Evolutionary conservation across 1,140 invertebrate genomes (phyloP), one percentile per base, ranked within the genome.

Genomic region (Drosophila obscura): DNA sequence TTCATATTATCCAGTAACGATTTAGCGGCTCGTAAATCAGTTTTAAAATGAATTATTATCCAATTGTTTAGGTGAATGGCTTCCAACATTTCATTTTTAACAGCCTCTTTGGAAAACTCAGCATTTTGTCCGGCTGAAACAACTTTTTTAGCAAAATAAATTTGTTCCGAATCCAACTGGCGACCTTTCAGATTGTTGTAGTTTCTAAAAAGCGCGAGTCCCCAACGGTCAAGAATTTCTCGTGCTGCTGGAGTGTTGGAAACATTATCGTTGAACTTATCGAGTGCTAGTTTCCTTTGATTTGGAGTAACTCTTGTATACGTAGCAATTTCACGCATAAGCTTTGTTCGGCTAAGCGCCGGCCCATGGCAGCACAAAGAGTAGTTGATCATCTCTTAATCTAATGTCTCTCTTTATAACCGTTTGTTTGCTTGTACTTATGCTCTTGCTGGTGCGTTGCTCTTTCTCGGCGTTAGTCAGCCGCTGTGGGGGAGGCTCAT

Each of bases 291-390:
- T 19, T 95, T 92, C 7, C 97, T 92, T 75, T 96, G 94, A 61
- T 94, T 94, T 0, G 98, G 98, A 0, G 94, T 94, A 1, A 99
- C 93, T 68, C 96, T 93, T 0, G 97, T 98, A 66, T 96, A 94
- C 0, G 91, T 84, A 1, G 95, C 94, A 2, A 99, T 93, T 80
- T 97, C 96, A 84, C 95, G 96, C 96, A 98, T 97, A 0, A 97
- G 91, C 76, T 77, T 92, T 79, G 93, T 93, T n/a, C n/a, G n/a
- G n/a, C n/a, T n/a, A n/a, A n/a, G n/a, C n/a, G n/a, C n/a, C n/a
- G n/a, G n/a, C n/a, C n/a, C n/a, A n/a, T n/a, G n/a, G n/a, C n/a
- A n/a, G n/a, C n/a, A n/a, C n/a, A n/a, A n/a, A n/a, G n/a, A n/a
- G n/a, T n/a, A n/a, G n/a, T n/a, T n/a, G n/a, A n/a, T n/a, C n/a